Evolutionary conservation across 30 jellyfish, hydroid and myxozoan genomes (phyloP).

Genomic region (Pseudorhiza aurosa): DNA sequence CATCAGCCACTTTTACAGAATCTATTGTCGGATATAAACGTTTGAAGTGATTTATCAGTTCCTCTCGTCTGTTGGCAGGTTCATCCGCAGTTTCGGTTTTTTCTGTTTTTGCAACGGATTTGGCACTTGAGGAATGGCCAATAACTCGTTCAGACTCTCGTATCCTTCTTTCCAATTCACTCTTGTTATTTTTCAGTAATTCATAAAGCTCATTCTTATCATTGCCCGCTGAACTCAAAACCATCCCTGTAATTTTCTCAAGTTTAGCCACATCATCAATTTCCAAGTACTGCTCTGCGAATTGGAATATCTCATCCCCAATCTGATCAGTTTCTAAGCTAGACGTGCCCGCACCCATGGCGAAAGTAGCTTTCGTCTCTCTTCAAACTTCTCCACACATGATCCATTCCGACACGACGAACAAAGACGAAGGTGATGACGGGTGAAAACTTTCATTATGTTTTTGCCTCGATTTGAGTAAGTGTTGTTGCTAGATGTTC

Average conservation of each 20-base stretch:
- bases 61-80: slow-evolving; percentile 8
- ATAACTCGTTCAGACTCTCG: slow-evolving; percentile 21
- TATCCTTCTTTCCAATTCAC: slow-evolving; percentile 47
- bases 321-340: slow-evolving; percentile 8
- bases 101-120: not conserved
- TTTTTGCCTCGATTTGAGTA: slow-evolving; percentile 15
- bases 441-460: too few species aligned
- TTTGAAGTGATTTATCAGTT: slow-evolving; percentile 35
- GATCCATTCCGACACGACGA: too few species aligned
- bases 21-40: slow-evolving; percentile 19
- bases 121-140: not conserved
- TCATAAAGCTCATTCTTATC: slow-evolving; percentile 2
- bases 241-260: slow-evolving; percentile 52
- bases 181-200: slow-evolving; percentile 4
- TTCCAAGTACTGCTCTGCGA: slow-evolving; percentile 15
- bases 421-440: too few species aligned
- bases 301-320: slow-evolving; percentile 38
- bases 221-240: slow-evolving; percentile 7
- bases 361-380: not conserved
- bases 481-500: too few species aligned
- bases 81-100: not conserved
- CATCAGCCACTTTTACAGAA: slow-evolving; percentile 31
- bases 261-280: slow-evolving; percentile 15
- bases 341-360: slow-evolving; percentile 43
- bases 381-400: not conserved